These are phyloP conservation scores for Cyphomyrus plagiostoma DNA, from an alignment of 2,113 vertebrate species.

Conservation along the genomic window DNA sequence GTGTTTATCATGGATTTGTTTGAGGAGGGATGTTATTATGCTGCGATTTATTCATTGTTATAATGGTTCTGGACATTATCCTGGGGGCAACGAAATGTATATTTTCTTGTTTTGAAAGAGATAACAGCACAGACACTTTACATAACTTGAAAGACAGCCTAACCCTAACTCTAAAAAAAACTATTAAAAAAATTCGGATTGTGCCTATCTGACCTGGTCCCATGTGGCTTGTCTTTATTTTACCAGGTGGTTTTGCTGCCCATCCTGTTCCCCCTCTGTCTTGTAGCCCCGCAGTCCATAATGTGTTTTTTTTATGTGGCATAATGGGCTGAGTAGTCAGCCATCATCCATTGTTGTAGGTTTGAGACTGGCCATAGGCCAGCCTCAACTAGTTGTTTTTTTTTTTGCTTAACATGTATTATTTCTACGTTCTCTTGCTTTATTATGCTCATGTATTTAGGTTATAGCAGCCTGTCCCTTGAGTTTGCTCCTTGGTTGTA, in stretches of 20 bases:
- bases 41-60: background rate
- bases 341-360: too few species aligned
- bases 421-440: background rate
- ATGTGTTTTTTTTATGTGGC: background rate
- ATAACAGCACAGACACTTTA: background rate
- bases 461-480: too few species aligned
- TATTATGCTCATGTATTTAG: background rate
- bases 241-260: background rate
- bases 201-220: background rate
- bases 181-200: background rate
- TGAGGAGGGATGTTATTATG: background rate
- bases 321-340: too few species aligned
- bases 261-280: background rate
- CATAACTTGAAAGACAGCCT: background rate
- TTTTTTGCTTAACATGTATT: background rate
- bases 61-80: background rate
- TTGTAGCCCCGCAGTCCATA: background rate
- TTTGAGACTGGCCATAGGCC: too few species aligned
- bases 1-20: background rate
- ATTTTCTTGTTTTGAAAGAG: background rate
- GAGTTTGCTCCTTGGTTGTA: background rate
- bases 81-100: background rate
- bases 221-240: background rate
- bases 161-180: background rate
- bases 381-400: background rate